These are phyloP conservation scores for Sinodicranocentrus sp. DNA, from an alignment of 2,888 invertebrate species.

Conservation along the genomic window DNA sequence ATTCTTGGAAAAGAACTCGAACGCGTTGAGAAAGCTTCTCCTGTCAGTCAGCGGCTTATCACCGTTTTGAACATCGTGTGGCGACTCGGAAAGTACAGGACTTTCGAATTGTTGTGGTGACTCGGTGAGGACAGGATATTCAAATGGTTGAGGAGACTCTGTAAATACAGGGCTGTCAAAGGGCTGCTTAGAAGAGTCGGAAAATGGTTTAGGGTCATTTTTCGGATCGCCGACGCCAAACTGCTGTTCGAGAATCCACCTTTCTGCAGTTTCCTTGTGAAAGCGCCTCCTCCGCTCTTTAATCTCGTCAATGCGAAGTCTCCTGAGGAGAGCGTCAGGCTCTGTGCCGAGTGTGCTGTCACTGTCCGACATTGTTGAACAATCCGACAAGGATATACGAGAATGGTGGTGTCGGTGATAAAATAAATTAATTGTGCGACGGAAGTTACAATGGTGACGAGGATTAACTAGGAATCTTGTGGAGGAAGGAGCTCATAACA, in stretches of 20 bases:
- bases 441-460: too few species aligned
- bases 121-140: background rate
- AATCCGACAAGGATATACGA: too few species aligned
- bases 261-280: conserved; percentile 57
- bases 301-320: conserved; percentile 52
- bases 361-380: too few species aligned
- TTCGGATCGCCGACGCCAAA: conserved; percentile 15
- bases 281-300: conserved; percentile 49
- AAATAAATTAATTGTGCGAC: too few species aligned
- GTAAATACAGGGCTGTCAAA: background rate
- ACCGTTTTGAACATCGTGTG: background rate
- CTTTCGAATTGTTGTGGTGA: background rate
- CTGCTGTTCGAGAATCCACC: conserved; percentile 58
- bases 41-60: background rate
- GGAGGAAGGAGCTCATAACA: too few species aligned
- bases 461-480: too few species aligned
- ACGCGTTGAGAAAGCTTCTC: conserved; percentile 48
- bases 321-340: background rate
- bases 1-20: conserved; percentile 52
- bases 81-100: background rate
- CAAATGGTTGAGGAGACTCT: background rate
- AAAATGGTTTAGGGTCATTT: background rate
- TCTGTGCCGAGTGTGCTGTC: background rate
- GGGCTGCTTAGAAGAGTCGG: background rate
- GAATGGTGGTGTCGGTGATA: too few species aligned